A percentile compares a stretch with the other conserved stretches of the same genome.
Evolutionary conservation across 2,797 vertebrate genomes (phyloP).

Genomic region (Xerus rutilus): DNA sequence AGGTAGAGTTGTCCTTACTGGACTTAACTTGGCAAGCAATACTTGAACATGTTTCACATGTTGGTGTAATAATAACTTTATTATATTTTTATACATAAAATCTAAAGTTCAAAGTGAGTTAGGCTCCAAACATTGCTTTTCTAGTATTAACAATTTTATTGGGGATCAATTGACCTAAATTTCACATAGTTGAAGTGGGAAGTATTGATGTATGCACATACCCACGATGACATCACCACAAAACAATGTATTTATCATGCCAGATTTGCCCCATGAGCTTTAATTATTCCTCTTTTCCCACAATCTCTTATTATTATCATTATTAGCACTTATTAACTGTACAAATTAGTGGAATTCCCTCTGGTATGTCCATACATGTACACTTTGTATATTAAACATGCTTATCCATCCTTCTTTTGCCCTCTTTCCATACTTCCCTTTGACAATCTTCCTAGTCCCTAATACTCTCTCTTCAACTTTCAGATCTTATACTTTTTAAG

Average conservation of each 20-base stretch:
- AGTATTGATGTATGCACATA: background rate
- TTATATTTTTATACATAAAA: background rate
- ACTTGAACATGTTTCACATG: background rate
- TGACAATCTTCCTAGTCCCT: background rate
- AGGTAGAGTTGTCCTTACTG: background rate
- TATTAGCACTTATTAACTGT: background rate
- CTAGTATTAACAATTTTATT: background rate
- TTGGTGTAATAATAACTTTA: background rate
- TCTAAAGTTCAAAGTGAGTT: background rate
- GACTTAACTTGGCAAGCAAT: background rate
- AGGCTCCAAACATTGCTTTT: background rate
- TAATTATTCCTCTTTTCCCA: background rate
- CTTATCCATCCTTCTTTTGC: background rate
- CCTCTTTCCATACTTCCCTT: background rate
- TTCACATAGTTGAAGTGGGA: background rate
- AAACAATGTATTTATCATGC: background rate
- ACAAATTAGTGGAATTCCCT: background rate
- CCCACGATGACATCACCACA: background rate
- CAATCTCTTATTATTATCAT: background rate
- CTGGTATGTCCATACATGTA: background rate
- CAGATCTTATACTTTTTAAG: background rate
- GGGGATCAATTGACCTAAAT: background rate
- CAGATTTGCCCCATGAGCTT: background rate
- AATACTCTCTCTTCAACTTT: background rate
- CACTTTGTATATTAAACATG: background rate